Conservation (phyloP, 2,888 invertebrate species). For the Spodoptera littoralis region DNA sequence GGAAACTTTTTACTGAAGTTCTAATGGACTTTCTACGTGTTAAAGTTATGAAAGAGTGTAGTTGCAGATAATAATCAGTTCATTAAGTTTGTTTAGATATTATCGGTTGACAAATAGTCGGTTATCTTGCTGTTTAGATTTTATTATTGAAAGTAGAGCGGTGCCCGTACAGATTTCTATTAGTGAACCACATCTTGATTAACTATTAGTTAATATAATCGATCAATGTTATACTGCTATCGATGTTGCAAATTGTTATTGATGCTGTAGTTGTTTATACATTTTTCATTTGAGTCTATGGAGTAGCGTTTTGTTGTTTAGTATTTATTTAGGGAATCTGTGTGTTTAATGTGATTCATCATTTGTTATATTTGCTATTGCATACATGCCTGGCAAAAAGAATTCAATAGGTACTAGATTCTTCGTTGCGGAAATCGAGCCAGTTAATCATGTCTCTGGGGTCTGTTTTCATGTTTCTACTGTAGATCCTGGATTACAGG, state of each 20-base stretch:
- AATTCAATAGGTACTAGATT: too few relatives aligned
- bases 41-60: slow-evolving; percentile 26
- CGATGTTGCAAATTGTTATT: slow-evolving; percentile 13
- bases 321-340: too few relatives aligned
- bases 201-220: slow-evolving; percentile 7
- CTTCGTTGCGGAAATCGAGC: too few relatives aligned
- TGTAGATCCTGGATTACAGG: too few relatives aligned
- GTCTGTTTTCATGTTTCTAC: too few relatives aligned
- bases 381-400: too few relatives aligned
- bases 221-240: slow-evolving; percentile 13
- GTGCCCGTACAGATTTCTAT: slow-evolving; percentile 25
- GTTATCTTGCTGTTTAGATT: slow-evolving; percentile 24
- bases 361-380: too few relatives aligned
- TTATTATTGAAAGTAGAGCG: slow-evolving; percentile 24
- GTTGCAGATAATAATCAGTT: slow-evolving; percentile 69
- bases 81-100: slow-evolving; percentile 72
- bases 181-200: slow-evolving; percentile 18
- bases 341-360: too few relatives aligned
- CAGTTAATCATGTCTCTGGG: too few relatives aligned
- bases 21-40: slow-evolving; percentile 16
- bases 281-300: too few relatives aligned
- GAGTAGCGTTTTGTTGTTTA: too few relatives aligned
- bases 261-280: not conserved
- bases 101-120: slow-evolving; percentile 60
- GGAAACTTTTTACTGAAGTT: too few relatives aligned